Evolutionary conservation across 2,797 vertebrate species (phyloP), one percentile per base, ranked within the genome.

Genomic region (Hippopotamyrus pictus): DNA sequence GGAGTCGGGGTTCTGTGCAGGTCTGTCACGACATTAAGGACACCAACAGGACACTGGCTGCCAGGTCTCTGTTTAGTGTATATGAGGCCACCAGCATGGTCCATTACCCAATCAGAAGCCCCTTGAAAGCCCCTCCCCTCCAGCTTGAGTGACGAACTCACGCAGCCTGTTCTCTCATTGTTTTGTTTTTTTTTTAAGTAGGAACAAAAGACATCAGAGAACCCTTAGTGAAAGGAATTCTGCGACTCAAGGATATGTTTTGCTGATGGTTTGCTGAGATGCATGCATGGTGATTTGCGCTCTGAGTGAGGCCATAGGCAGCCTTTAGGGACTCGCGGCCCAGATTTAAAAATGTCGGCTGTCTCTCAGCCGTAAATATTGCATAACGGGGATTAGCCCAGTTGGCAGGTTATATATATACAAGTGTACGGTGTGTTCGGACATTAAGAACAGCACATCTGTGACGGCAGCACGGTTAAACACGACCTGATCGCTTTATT

Each of bases 371-470:
- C 89, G 69, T 88, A 90, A 92, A 93, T 91, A 92, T 93, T 94
- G 91, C 91, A 91, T 93, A 93, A 93, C 57, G 50, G 33, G 92
- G 54, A 93, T 93, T 92, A 94, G 90, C 92, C 91, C 90, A 91
- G 90, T 90, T 92, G 91, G 92, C 92, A 91, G 89, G 92, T 90
- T 92, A 91, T 91, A 92, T 92, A 93, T 92, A 92, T 88, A 82
- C 41, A 86, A 92, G 90, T 25, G 92, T 92, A 93, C 93, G 91
- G 92, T 90, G 93, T 94, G 94, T 94, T 90, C 93, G 93, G 92
- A 92, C 92, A 87, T 91, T 83, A 62, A 93, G 94, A 94, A 93
- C 94, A 90, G 91, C 94, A 93, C 90, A 90, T 93, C 91, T 95
- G 93, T 94, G 91, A 92, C 91, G 89, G 92, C 92, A 92, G 92